phyloP scores from a whole-genome alignment of 2,797 vertebrate species.

The Hozukius guyotensis region DNA sequence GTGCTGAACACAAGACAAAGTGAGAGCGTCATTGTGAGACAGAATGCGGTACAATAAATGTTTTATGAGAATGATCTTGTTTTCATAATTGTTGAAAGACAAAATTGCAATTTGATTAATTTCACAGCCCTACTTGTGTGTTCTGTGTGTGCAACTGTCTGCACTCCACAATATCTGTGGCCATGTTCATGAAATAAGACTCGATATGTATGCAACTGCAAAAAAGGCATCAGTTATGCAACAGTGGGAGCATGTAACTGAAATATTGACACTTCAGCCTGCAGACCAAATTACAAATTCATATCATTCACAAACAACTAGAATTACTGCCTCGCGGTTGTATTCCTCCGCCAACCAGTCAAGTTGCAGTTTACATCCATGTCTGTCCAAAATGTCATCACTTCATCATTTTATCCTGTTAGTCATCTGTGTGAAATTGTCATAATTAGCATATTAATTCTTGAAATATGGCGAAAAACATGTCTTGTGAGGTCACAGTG shows the following conservation, averaged over 20 bases:
- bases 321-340: no score
- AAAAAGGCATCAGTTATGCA: constrained; percentile 15
- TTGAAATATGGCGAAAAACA: no score
- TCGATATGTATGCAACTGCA: constrained; percentile 6
- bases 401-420: neutral
- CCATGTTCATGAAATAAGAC: neutral
- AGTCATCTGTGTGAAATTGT: neutral
- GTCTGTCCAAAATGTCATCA: neutral
- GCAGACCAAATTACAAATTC: neutral
- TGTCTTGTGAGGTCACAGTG: neutral
- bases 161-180: neutral
- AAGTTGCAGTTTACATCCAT: neutral
- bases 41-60: no score
- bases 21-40: no score
- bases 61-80: no score
- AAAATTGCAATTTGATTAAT: no score
- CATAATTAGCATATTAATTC: neutral
- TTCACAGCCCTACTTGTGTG: neutral
- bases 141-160: neutral
- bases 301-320: neutral
- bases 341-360: neutral
- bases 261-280: neutral
- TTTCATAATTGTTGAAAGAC: no score
- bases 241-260: neutral
- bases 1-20: no score